These are phyloP conservation scores for Asteroscopus sphinx DNA, from an alignment of 2,888 invertebrate genomes.

Conservation along the genomic window DNA sequence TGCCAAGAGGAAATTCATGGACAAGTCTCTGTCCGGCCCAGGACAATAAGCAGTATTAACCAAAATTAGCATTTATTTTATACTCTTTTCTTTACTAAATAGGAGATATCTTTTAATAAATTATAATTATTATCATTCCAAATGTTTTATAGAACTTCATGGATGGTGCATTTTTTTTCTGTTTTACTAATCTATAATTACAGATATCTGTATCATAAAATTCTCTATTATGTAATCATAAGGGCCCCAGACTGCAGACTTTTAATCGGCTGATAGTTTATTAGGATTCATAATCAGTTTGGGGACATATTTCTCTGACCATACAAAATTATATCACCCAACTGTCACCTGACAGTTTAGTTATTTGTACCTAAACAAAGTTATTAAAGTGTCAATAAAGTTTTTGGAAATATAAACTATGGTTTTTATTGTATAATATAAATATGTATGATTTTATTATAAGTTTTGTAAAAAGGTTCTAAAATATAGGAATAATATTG, in stretches of 20 bases:
- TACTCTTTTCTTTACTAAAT: not conserved
- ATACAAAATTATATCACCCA: too few relatives aligned
- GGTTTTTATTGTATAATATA: slow-evolving; percentile 28
- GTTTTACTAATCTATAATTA: slow-evolving; percentile 20
- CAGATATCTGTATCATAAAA: slow-evolving; percentile 9
- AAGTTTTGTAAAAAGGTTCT: slow-evolving; percentile 24
- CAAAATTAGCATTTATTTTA: slow-evolving; percentile 37
- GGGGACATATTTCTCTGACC: too few relatives aligned
- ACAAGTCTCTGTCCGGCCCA: slow-evolving; percentile 97
- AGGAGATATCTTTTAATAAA: slow-evolving; percentile 9
- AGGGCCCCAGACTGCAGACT: too few relatives aligned
- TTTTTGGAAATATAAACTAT: slow-evolving; percentile 38
- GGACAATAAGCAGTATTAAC: slow-evolving; percentile 90
- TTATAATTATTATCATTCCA: slow-evolving; percentile 25
- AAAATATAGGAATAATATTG: slow-evolving; percentile 18
- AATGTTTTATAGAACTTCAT: slow-evolving; percentile 10
- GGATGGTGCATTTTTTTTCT: slow-evolving; percentile 31
- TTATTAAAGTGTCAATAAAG: slow-evolving; percentile 48
- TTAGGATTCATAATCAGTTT: too few relatives aligned
- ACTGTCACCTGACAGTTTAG: too few relatives aligned
- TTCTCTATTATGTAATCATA: slow-evolving; percentile 7
- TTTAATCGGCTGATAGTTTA: too few relatives aligned
- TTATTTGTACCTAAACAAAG: slow-evolving; percentile 30
- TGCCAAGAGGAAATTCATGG: slow-evolving; percentile 99
- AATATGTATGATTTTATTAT: slow-evolving; percentile 4